phyloP scores from a whole-genome alignment of 23 tunicate genomes.

The Styela plicata region DNA sequence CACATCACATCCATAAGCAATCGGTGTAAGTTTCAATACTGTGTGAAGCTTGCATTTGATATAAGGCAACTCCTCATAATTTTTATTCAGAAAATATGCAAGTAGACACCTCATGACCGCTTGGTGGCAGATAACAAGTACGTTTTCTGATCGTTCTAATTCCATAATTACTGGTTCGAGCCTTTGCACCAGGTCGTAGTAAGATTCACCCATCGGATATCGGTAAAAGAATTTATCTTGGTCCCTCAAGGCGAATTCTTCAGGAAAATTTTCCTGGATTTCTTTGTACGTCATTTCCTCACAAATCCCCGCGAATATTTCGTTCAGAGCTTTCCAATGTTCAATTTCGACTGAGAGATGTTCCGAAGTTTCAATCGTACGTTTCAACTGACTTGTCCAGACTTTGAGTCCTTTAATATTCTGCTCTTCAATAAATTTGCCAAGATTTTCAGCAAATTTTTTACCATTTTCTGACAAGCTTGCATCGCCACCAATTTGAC shows the following conservation, averaged over 20 bases:
- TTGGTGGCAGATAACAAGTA: slow-evolving; percentile 39
- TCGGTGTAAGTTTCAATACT: slow-evolving; percentile 34
- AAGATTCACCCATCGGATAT: slow-evolving; percentile 96
- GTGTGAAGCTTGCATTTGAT: slow-evolving; percentile 35
- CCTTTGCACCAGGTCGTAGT: slow-evolving; percentile 31
- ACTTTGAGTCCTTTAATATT: slow-evolving; percentile 65
- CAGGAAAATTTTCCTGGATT: slow-evolving; percentile 88
- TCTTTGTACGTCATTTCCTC: slow-evolving; percentile 97
- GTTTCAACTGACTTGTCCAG: slow-evolving; percentile 96
- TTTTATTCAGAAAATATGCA: slow-evolving; percentile 33
- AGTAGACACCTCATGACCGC: slow-evolving; percentile 45
- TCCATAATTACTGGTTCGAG: slow-evolving; percentile 49
- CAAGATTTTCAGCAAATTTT: slow-evolving; percentile 67
- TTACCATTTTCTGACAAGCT: slow-evolving; percentile 64
- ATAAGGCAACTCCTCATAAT: slow-evolving; percentile 31
- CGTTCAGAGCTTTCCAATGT: slow-evolving; percentile 92
- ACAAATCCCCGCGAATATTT: slow-evolving; percentile 94
- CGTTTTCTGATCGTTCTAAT: slow-evolving; percentile 41
- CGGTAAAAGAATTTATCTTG: slow-evolving; percentile 88
- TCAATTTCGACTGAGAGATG: slow-evolving; percentile 55
- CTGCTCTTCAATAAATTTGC: slow-evolving; percentile 63
- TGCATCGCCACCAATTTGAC: slow-evolving; percentile 92
- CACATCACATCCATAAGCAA: slow-evolving; percentile 33
- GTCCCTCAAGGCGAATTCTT: slow-evolving; percentile 86
- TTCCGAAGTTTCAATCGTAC: slow-evolving; percentile 79